These are phyloP conservation scores for Drosophila takahashii DNA, from an alignment of 1,140 invertebrate species.

Conservation along the genomic window DNA sequence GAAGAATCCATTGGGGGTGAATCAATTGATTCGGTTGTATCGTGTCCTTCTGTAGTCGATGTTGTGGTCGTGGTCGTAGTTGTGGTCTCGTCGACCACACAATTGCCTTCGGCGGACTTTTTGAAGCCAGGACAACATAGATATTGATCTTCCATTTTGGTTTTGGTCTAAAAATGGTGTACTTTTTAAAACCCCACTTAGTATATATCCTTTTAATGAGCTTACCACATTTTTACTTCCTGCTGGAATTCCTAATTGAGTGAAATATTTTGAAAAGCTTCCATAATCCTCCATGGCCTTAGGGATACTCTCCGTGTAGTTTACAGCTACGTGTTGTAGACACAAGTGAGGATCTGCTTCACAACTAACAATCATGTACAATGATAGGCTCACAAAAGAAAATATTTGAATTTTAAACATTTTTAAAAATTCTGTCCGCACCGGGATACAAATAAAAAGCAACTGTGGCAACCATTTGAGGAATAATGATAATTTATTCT, in stretches of 20 bases:
- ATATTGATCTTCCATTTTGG: slow-evolving; percentile 12
- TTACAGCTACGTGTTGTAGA: neutral
- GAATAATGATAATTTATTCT: neutral
- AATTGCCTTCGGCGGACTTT: neutral
- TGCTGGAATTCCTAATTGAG: neutral
- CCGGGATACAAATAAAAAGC: neutral
- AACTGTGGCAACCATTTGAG: slow-evolving; percentile 7
- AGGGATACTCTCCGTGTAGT: neutral
- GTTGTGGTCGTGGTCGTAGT: slow-evolving; percentile 2
- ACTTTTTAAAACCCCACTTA: neutral
- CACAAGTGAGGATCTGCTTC: slow-evolving; percentile 20
- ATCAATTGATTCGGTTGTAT: neutral
- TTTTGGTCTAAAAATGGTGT: slow-evolving; percentile 25
- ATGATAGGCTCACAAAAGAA: neutral
- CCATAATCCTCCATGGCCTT: slow-evolving; percentile 1
- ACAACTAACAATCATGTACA: neutral
- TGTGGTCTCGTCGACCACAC: neutral
- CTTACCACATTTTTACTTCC: slow-evolving; percentile 24
- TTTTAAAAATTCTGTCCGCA: neutral
- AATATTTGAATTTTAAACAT: slow-evolving; percentile 5
- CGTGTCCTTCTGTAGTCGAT: neutral
- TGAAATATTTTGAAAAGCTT: neutral
- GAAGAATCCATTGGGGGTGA: neutral
- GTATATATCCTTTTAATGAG: too few species aligned
- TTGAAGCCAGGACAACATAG: slow-evolving; percentile 46